Percentiles rank a stretch among this genome's conserved stretches.
Evolutionary conservation across 1,140 invertebrate species (phyloP).

Genomic region (Asobara japonica): DNA sequence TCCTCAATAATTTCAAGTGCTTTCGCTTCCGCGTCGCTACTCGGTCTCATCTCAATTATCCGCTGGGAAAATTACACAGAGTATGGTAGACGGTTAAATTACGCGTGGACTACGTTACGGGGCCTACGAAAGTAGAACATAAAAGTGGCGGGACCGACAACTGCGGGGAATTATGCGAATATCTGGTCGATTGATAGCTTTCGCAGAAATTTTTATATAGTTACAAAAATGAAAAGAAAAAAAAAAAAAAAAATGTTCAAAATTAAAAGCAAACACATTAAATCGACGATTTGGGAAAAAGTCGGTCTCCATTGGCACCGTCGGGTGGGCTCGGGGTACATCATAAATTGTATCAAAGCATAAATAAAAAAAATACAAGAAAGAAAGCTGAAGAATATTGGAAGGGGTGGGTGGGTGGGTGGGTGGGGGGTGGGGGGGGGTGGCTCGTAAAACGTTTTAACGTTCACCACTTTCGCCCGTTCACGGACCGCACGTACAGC

Average conservation of each 20-base stretch:
- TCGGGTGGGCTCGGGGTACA: too few relatives aligned
- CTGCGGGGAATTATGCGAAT: not conserved
- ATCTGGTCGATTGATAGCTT: not conserved
- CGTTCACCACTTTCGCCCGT: conserved; percentile 9
- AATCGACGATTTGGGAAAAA: too few relatives aligned
- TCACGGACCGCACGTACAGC: conserved; percentile 13
- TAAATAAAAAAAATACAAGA: too few relatives aligned
- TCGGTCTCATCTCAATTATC: conserved; percentile 27
- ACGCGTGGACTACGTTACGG: conserved; percentile 15
- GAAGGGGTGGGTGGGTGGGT: not conserved
- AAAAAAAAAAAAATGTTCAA: too few relatives aligned
- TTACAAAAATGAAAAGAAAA: too few relatives aligned
- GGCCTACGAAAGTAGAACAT: not conserved
- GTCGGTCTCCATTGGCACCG: too few relatives aligned
- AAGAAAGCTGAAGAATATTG: not conserved
- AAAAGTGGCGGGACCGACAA: not conserved
- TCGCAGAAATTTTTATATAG: too few relatives aligned
- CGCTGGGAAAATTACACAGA: conserved; percentile 28
- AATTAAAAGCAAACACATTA: too few relatives aligned
- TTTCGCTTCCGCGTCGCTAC: conserved; percentile 22
- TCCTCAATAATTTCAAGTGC: conserved; percentile 20
- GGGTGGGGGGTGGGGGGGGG: not conserved
- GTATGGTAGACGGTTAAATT: conserved; percentile 29
- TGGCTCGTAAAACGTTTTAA: conserved; percentile 13
- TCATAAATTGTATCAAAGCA: too few relatives aligned